A percentile compares a stretch with the other conserved stretches of the same genome.
Evolutionary conservation across 2,888 invertebrate species (phyloP).

Genomic region (Phania funesta): DNA sequence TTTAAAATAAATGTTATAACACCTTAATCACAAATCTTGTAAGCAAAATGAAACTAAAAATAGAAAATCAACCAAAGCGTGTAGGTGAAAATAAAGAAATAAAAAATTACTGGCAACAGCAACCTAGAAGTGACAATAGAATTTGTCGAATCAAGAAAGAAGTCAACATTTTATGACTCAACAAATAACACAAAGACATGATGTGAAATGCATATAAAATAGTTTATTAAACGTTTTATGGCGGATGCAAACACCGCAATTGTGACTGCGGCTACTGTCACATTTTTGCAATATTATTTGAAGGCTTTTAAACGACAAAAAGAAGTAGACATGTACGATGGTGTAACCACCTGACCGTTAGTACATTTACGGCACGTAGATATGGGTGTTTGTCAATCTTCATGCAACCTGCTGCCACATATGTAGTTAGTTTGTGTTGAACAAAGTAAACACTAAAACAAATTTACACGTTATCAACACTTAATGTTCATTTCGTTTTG

Average conservation of each 20-base stretch:
- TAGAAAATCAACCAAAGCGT: slow-evolving; percentile 26
- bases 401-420: slow-evolving; percentile 36
- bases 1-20: slow-evolving; percentile 10
- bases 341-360: slow-evolving; percentile 55
- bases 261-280: not conserved
- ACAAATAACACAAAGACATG: slow-evolving; percentile 41
- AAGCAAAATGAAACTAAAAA: slow-evolving; percentile 2
- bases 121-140: slow-evolving; percentile 49
- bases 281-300: slow-evolving; percentile 27
- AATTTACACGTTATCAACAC: slow-evolving; percentile 61
- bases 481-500: slow-evolving; percentile 12
- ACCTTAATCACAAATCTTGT: slow-evolving; percentile 34
- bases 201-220: slow-evolving; percentile 59
- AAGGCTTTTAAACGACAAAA: slow-evolving; percentile 21
- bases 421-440: slow-evolving; percentile 42
- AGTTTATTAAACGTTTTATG: slow-evolving; percentile 53
- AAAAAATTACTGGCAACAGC: not conserved
- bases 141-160: slow-evolving; percentile 54
- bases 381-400: slow-evolving; percentile 33
- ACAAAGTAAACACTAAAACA: slow-evolving; percentile 44
- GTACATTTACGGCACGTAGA: slow-evolving; percentile 13
- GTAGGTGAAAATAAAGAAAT: slow-evolving; percentile 46
- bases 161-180: slow-evolving; percentile 61
- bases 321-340: slow-evolving; percentile 45
- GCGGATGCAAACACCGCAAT: slow-evolving; percentile 38